These are phyloP conservation scores for Pterois miles DNA, from an alignment of 2,797 vertebrate genomes.

Conservation along the genomic window DNA sequence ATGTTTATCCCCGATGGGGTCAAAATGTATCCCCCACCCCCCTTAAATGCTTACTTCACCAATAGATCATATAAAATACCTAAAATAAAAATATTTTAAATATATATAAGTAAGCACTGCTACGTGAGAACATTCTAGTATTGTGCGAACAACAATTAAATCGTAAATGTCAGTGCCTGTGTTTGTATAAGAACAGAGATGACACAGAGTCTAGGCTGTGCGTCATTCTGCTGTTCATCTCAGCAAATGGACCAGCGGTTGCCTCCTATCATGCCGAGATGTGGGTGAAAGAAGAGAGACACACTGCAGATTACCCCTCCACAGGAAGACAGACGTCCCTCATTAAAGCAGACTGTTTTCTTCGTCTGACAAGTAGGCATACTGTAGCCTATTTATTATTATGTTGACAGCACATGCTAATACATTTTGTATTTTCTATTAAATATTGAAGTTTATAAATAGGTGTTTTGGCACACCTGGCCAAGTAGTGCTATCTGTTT, in stretches of 20 bases:
- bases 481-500: neutral
- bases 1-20: neutral
- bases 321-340: neutral
- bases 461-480: neutral
- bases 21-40: neutral
- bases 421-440: neutral
- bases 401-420: neutral
- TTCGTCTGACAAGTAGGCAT: neutral
- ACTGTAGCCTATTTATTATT: neutral
- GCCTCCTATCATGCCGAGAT: too few relatives aligned
- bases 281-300: too few relatives aligned
- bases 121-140: too few relatives aligned
- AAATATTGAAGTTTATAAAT: neutral
- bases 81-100: neutral
- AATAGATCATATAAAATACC: neutral
- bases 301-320: too few relatives aligned
- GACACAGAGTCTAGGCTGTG: too few relatives aligned
- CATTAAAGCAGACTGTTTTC: neutral
- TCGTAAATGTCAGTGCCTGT: too few relatives aligned
- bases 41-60: neutral
- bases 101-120: too few relatives aligned
- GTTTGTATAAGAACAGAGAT: too few relatives aligned
- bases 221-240: too few relatives aligned
- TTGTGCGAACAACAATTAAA: too few relatives aligned
- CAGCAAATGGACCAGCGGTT: too few relatives aligned